phyloP scores from a whole-genome alignment of 2,888 invertebrate genomes.

The Tethea ocularis region DNA sequence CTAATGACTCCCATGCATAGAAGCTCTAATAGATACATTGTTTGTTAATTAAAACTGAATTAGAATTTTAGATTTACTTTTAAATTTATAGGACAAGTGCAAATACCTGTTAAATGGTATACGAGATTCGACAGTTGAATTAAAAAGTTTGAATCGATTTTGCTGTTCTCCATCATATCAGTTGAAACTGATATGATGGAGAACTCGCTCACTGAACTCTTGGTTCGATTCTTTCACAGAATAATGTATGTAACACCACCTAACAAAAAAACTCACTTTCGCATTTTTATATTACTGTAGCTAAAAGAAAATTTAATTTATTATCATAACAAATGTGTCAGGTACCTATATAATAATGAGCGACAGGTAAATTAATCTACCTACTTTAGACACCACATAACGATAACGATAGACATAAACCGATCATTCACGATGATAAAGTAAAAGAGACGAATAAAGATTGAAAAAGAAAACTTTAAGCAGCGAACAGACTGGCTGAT shows the following conservation, averaged over 20 bases:
- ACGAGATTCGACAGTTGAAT: neutral
- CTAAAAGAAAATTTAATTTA: too few relatives aligned
- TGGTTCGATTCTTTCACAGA: too few relatives aligned
- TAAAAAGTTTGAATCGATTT: neutral
- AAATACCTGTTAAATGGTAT: neutral
- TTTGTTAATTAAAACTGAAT: conserved; percentile 25
- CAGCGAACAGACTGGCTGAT: conserved; percentile 17
- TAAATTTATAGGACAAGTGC: neutral
- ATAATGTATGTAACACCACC: too few relatives aligned
- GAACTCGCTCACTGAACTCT: too few relatives aligned
- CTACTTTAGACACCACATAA: too few relatives aligned
- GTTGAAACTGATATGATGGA: too few relatives aligned
- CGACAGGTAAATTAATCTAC: too few relatives aligned
- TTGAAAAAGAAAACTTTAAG: conserved; percentile 17
- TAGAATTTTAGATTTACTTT: neutral
- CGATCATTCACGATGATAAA: neutral
- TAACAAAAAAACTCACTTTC: too few relatives aligned
- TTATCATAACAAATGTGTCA: too few relatives aligned
- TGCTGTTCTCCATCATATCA: too few relatives aligned
- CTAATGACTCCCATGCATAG: conserved; percentile 17
- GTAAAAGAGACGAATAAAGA: conserved; percentile 16
- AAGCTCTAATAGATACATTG: conserved; percentile 25
- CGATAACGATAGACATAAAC: neutral
- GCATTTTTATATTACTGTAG: too few relatives aligned
- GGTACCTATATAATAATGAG: too few relatives aligned